Evolutionary conservation across 2,888 invertebrate species (phyloP), one percentile per base, ranked within the genome.

Genomic region (Polietes domitor): DNA sequence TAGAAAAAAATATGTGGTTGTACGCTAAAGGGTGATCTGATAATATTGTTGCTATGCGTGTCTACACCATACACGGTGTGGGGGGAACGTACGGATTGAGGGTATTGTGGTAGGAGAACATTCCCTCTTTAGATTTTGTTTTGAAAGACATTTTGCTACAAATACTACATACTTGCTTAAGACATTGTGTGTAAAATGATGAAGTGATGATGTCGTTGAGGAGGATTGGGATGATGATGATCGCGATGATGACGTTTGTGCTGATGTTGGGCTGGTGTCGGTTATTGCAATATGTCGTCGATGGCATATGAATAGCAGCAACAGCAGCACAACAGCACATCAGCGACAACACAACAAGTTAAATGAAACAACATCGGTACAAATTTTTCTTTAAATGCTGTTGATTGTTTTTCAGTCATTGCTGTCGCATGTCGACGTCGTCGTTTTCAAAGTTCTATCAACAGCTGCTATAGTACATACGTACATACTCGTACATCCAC

Each of bases 231-330:
- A 61, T 28, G 28, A 58, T 15, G 26, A 61, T 28, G 28, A 61
- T 41, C 37, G 41, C 65, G 37, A 65, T 32, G 37, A 65, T 17
- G 37, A 10, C 19, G 28, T 28, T 28, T 24, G 21, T n/a, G 63
- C 32, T 41, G 19, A 41, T 37, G 37, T 32, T 65, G 65, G n/a
- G 19, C 10, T 21, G 53, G 9, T 53, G 53, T 78, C 58, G 50
- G 65, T 79, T 84, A 81, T 84, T 81, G 84, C 78, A 81, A 84
- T 84, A 79, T 81, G 84, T 84, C 81, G 78, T 79, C 78, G 76
- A 70, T 71, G 77, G 43, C 41, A 83, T 63, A 77, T 80, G 74
- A 80, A 83, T 70, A 68, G 17, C 50, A 68, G 43, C 68, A 68
- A 24, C 37, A 37, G 37, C 4, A 37, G 37, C 10, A 37, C 37